Evolutionary conservation across 2,797 vertebrate genomes (phyloP).

Genomic region (Heliangelus exortis): DNA sequence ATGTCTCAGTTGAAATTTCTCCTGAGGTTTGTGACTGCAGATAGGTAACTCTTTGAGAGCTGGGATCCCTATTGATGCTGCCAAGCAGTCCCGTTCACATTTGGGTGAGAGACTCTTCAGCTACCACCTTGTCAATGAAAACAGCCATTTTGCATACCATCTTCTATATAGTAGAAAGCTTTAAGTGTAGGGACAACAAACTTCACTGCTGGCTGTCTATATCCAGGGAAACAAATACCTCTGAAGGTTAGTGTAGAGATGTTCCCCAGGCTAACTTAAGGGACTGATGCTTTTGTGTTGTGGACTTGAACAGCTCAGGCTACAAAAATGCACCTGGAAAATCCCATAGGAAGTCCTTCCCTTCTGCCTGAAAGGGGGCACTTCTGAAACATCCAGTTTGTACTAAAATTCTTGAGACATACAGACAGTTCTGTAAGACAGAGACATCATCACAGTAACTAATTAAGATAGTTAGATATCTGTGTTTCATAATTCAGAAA

Average conservation of each 20-base stretch:
- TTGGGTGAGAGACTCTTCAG: not conserved
- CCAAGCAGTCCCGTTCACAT: not conserved
- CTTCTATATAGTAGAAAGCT: not conserved
- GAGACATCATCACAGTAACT: accelerated
- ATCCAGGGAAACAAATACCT: not conserved
- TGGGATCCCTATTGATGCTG: not conserved
- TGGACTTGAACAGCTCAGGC: not conserved
- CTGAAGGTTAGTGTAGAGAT: not conserved
- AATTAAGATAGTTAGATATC: not conserved
- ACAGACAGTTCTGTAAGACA: not conserved
- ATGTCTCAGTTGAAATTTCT: not conserved
- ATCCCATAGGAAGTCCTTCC: not conserved
- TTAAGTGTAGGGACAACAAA: not conserved
- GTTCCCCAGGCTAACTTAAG: accelerated
- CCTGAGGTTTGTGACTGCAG: not conserved
- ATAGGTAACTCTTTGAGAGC: not conserved
- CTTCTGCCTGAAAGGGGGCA: not conserved
- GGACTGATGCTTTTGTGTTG: not conserved
- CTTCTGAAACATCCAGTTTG: not conserved
- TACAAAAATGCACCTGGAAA: not conserved
- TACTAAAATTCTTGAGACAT: not conserved
- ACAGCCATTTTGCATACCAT: not conserved
- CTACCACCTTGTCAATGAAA: not conserved
- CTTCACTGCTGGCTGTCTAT: not conserved
- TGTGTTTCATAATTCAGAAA: not conserved